Base-by-base conservation (phyloP, 2,797 vertebrate genomes). In the Neostethus bicornis region DNA sequence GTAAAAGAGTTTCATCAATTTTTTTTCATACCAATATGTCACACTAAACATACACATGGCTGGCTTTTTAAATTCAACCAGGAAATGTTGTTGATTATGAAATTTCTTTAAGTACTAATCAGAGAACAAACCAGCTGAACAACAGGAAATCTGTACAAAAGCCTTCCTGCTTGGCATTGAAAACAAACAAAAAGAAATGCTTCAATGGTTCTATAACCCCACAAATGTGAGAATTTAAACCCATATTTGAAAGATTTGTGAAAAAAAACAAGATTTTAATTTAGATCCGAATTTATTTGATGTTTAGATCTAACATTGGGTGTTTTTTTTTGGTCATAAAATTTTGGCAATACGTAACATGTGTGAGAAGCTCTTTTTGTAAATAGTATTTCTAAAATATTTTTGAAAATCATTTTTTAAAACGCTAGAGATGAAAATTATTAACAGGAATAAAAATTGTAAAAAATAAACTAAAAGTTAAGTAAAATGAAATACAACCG, bases 51-150 rank as follows among this genome's bases (percentile, higher is more conserved):
- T n/a, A 4, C 54, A 44, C 49, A 38, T 24, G 46, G 34, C 3
- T 24, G 45, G 28, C 13, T 38, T 35, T n/a, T 41, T 14, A 32
- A 16, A 51, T 24, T 12, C 21, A 13, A 24, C 58, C 20, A 75
- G 13, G 13, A 26, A 43, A 14, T 29, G 39, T n/a, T 57, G 21
- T 9, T 45, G 39, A 38, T 38, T 66, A 53, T 42, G 8, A 65
- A 53, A 61, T 16, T 35, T 21, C 20, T 13, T 6, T 11, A 31
- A 1, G 4, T 46, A 2, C 17, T 62, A 49, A 39, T 62, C 37
- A 19, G 13, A 41, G 32, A 21, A 21, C 9, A 51, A 16, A 23
- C 6, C 32, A 39, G 16, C 17, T 37, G 38, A 3, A 28, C 4
- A 49, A 20, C 17, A 48, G 2, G 17, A 55, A 50, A 39, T 8